These are phyloP conservation scores for Epirrita christyi DNA, from an alignment of 2,888 invertebrate species.

Conservation along the genomic window DNA sequence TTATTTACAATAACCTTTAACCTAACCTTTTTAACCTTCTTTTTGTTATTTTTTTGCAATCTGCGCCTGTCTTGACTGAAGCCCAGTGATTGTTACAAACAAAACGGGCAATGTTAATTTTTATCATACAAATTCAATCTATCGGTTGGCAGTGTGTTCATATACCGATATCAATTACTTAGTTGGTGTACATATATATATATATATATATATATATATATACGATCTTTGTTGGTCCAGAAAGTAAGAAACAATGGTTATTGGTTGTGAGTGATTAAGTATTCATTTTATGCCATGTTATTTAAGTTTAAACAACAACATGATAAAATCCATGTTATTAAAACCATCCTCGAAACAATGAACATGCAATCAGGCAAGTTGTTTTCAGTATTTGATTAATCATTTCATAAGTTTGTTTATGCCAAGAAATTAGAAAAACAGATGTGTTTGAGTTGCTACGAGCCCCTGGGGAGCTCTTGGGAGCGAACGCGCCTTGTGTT, in stretches of 20 bases:
- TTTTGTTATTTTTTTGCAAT: no score
- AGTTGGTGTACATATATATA: neutral
- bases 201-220: neutral
- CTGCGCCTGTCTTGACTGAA: constrained; percentile 26
- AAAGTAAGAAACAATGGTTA: constrained; percentile 8
- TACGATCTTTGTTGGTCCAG: constrained; percentile 8
- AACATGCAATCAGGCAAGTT: neutral
- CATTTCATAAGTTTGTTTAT: no score
- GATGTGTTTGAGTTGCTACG: constrained; percentile 22
- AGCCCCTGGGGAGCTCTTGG: constrained; percentile 15
- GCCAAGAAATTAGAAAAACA: neutral
- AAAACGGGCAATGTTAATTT: no score
- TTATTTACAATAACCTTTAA: constrained; percentile 28
- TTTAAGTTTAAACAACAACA: neutral
- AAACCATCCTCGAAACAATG: neutral
- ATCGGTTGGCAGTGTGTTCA: constrained; percentile 7
- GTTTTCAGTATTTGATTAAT: no score
- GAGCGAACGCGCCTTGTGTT: constrained; percentile 25
- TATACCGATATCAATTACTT: neutral
- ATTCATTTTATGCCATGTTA: neutral
- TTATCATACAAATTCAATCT: constrained; percentile 25
- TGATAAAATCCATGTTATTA: neutral
- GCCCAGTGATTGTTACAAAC: constrained; percentile 28
- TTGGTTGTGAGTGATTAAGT: neutral
- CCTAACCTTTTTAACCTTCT: no score